A percentile compares a stretch with the other conserved stretches of the same genome.
Evolutionary conservation across 2,797 vertebrate species (phyloP).

Genomic region (Garrulus glandarius): DNA sequence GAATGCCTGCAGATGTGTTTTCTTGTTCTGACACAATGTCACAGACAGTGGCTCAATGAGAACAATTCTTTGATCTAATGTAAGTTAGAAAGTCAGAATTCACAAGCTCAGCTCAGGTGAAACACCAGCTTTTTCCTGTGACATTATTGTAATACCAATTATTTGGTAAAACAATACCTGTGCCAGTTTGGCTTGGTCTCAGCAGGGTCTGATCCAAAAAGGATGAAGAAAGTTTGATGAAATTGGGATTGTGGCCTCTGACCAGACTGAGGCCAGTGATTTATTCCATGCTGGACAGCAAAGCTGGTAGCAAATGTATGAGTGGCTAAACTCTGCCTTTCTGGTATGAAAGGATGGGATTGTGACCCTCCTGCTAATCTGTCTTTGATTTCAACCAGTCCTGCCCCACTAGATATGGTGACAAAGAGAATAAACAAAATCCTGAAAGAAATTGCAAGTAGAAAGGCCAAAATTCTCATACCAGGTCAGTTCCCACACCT

Average conservation of each 20-base stretch:
- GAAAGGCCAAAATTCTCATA: neutral
- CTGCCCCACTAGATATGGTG: neutral
- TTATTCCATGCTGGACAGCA: neutral
- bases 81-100: neutral
- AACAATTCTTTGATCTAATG: neutral
- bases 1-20: neutral
- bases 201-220: neutral
- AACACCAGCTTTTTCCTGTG: neutral
- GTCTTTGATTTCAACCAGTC: neutral
- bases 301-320: neutral
- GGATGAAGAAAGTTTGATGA: neutral
- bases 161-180: neutral
- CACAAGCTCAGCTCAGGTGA: neutral
- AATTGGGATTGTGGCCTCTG: neutral
- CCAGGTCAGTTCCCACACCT: neutral
- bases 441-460: neutral
- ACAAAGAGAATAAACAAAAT: neutral
- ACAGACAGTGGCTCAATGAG: neutral
- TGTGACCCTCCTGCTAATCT: neutral
- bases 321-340: neutral
- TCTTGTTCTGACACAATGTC: fast-evolving
- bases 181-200: neutral
- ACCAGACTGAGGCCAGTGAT: neutral
- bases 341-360: fast-evolving
- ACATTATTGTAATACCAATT: neutral